These are phyloP conservation scores for human DNA, from an alignment of 2,113 vertebrate species.

Conservation along the genomic window GRCh38 chr19:38334001-38334500, in stretches of 20 bases:
- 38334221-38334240: not conserved
- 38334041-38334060: not conserved
- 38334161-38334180: not conserved
- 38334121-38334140: not conserved
- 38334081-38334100: not conserved
- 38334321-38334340: not conserved
- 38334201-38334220: not conserved
- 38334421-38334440: not conserved
- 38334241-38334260: not conserved
- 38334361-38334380: not conserved
- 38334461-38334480: not conserved
- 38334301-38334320: not conserved
- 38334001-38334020: not conserved
- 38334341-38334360: not conserved
- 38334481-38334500: not conserved
- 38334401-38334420: not conserved
- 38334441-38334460: not conserved
- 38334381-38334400: not conserved
- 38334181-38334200: not conserved
- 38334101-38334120: not conserved
- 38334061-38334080: not conserved
- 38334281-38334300: not conserved
- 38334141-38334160: not conserved
- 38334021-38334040: not conserved
- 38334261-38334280: not conserved